These are phyloP conservation scores for Parnassius glacialis DNA, from an alignment of 2,888 invertebrate species.

Conservation along the genomic window DNA sequence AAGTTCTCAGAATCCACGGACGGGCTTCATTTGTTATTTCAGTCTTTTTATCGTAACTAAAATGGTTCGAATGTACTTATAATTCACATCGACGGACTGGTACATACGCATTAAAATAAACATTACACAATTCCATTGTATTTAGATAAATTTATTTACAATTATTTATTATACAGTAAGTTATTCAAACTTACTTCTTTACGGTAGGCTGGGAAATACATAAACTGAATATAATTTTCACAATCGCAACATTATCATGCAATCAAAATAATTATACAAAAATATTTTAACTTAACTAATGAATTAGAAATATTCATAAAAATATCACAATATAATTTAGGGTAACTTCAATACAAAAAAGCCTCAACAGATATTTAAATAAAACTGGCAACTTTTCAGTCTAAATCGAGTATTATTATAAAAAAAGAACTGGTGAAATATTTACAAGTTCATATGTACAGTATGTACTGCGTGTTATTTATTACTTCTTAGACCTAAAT, in stretches of 20 bases:
- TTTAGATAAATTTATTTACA: slow-evolving; percentile 77
- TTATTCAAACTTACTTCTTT: slow-evolving; percentile 54
- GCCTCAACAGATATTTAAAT: slow-evolving; percentile 55
- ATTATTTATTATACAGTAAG: slow-evolving; percentile 75
- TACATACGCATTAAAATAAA: slow-evolving; percentile 17
- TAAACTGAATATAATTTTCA: slow-evolving; percentile 12
- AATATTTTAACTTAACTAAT: slow-evolving; percentile 33
- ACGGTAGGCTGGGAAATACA: slow-evolving; percentile 5
- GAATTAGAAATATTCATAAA: slow-evolving; percentile 55
- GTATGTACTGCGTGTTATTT: slow-evolving; percentile 24
- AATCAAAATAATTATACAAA: slow-evolving; percentile 27
- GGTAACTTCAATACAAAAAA: slow-evolving; percentile 62
- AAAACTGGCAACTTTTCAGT: slow-evolving; percentile 34
- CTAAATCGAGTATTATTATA: slow-evolving; percentile 31
- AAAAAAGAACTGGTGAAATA: slow-evolving; percentile 25
- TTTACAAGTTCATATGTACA: slow-evolving; percentile 24
- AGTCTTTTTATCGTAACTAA: too few species aligned
- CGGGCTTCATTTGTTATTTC: too few species aligned
- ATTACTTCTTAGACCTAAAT: slow-evolving; percentile 21
- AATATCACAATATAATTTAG: slow-evolving; percentile 79
- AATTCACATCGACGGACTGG: background rate
- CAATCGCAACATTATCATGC: slow-evolving; percentile 14
- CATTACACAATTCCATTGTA: slow-evolving; percentile 42
- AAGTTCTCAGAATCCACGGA: too few species aligned
- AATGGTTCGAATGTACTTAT: too few species aligned